Percentiles rank a stretch among this genome's conserved stretches.
phyloP scores from a whole-genome alignment of 92 coral and sea anemone genomes.

The Hydrozoanthus gracilis region DNA sequence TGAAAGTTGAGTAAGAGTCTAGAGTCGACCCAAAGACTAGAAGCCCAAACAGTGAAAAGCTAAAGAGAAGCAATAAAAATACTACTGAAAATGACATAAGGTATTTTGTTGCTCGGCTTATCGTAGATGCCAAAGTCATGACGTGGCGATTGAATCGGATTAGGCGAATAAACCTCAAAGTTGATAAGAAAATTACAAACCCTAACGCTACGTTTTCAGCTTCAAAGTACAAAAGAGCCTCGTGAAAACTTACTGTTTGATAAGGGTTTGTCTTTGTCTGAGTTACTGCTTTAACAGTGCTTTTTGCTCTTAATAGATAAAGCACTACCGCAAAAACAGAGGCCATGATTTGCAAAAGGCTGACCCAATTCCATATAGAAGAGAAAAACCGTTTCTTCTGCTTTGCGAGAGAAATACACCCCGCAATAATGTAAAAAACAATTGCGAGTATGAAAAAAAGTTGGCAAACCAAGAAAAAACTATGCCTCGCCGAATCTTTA shows the following conservation, averaged over 20 bases:
- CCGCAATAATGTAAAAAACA: not conserved
- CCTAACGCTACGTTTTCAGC: constrained; percentile 16
- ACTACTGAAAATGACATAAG: constrained; percentile 11
- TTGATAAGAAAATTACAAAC: constrained; percentile 23
- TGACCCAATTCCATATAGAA: constrained; percentile 20
- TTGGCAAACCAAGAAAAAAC: constrained; percentile 11
- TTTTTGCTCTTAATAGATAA: constrained; percentile 14
- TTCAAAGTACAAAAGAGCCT: not conserved
- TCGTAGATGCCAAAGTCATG: constrained; percentile 1
- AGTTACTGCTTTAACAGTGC: not conserved
- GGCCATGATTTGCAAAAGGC: not conserved
- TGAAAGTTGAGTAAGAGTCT: not conserved
- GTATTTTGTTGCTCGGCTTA: not conserved
- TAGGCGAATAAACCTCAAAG: constrained; percentile 22
- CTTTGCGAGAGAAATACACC: not conserved
- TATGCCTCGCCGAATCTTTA: not conserved
- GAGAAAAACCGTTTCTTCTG: constrained; percentile 2
- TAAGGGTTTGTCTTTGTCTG: not conserved
- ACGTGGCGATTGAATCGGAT: constrained; percentile 15
- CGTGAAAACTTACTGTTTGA: constrained; percentile 10
- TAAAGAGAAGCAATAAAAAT: constrained; percentile 3
- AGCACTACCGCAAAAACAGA: constrained; percentile 18
- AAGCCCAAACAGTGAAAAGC: not conserved
- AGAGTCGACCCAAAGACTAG: constrained; percentile 28
- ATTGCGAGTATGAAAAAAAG: not conserved